A percentile compares a stretch with the other conserved stretches of the same genome.
phyloP scores from a whole-genome alignment of 2,888 invertebrate species.

The Carabus problematicus region DNA sequence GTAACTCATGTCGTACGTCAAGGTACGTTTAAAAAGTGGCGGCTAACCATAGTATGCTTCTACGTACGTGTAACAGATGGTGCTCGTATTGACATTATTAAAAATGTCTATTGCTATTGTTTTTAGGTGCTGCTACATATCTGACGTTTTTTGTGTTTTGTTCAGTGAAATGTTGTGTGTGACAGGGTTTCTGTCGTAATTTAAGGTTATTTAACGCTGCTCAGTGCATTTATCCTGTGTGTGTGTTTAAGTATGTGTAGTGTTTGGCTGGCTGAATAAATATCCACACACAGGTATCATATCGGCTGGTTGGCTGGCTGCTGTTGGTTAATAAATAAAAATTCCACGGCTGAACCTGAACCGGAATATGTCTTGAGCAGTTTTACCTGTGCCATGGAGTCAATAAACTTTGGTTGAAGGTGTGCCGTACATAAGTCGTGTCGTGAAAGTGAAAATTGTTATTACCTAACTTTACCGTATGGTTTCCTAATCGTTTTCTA shows the following conservation, averaged over 20 bases:
- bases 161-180: conserved; percentile 45
- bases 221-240: conserved; percentile 5
- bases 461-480: conserved; percentile 52
- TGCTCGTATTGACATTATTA: conserved; percentile 26
- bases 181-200: conserved; percentile 40
- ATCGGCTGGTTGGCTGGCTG: conserved; percentile 22
- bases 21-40: conserved; percentile 27
- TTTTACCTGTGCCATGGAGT: conserved; percentile 56
- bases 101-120: conserved; percentile 43
- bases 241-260: conserved; percentile 12
- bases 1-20: no score
- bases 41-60: conserved; percentile 24
- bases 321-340: conserved; percentile 33
- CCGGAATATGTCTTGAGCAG: conserved; percentile 42
- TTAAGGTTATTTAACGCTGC: conserved; percentile 43
- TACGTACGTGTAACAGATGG: conserved; percentile 25
- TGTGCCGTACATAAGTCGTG: conserved; percentile 57
- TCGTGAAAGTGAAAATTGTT: conserved; percentile 59
- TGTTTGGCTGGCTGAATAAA: conserved; percentile 5
- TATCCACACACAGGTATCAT: neutral
- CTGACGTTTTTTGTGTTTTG: conserved; percentile 49
- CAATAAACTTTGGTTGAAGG: conserved; percentile 59
- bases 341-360: conserved; percentile 38
- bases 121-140: conserved; percentile 42
- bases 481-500: conserved; percentile 46